These are phyloP conservation scores for Chiroxiphia lanceolata DNA, from an alignment of 2,797 vertebrate species.

Conservation along the genomic window DNA sequence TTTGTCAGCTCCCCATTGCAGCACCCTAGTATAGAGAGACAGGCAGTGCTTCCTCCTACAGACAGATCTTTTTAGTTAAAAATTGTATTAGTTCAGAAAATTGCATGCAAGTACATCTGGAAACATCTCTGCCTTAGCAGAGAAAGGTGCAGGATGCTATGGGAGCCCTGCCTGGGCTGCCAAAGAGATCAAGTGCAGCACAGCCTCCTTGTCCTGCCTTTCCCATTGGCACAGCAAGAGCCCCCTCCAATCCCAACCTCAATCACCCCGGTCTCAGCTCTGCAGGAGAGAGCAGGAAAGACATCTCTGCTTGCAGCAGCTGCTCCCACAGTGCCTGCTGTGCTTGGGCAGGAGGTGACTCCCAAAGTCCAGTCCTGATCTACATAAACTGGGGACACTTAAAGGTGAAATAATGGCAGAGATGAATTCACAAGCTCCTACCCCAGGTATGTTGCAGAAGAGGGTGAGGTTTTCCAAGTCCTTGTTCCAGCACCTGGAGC, in stretches of 20 bases:
- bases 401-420: background rate
- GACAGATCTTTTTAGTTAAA: no score
- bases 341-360: background rate
- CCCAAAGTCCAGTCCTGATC: background rate
- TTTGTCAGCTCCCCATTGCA: background rate
- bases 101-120: background rate
- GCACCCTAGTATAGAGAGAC: background rate
- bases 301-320: background rate
- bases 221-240: rapidly evolving
- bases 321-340: background rate
- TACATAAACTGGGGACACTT: background rate
- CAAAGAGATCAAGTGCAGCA: background rate
- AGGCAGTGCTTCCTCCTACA: background rate
- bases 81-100: background rate
- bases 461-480: background rate
- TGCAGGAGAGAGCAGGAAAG: background rate
- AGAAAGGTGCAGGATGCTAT: background rate
- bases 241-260: background rate
- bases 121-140: background rate
- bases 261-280: background rate
- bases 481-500: background rate
- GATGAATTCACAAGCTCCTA: background rate
- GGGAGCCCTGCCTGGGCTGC: background rate
- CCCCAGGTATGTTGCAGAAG: background rate
- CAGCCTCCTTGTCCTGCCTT: background rate